Conservation (phyloP, 2,797 vertebrate species). For the Petrocephalus sullivani region DNA sequence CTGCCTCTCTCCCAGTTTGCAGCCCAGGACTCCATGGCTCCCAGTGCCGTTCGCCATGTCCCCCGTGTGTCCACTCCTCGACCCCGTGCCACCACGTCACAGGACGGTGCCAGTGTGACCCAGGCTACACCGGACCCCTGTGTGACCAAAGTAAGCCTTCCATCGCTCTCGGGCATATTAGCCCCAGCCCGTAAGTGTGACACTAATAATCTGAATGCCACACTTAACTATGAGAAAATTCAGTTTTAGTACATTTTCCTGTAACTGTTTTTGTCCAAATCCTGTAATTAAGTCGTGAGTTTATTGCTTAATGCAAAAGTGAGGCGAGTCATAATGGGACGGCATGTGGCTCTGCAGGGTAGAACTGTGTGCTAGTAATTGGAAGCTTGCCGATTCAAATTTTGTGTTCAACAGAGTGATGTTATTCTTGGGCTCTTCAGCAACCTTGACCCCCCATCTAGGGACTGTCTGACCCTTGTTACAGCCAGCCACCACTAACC, state of each 20-base stretch:
- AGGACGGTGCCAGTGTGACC: conserved; percentile 57
- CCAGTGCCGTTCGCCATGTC: conserved; percentile 54
- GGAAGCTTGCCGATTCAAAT: neutral
- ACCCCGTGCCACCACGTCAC: conserved; percentile 60
- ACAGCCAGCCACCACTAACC: no score
- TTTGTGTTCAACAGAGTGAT: neutral
- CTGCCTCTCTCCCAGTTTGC: conserved; percentile 47
- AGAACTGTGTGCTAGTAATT: neutral
- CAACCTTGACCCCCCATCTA: neutral
- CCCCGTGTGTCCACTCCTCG: conserved; percentile 52
- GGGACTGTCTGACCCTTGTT: neutral
- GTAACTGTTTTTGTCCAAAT: neutral
- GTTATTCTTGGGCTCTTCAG: neutral
- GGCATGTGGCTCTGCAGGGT: neutral
- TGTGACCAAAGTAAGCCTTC: conserved; percentile 58
- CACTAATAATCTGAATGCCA: neutral
- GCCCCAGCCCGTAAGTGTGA: neutral
- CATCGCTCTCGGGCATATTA: neutral
- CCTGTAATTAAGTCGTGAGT: neutral
- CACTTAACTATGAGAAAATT: neutral
- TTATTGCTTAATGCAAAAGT: neutral
- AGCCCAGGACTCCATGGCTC: conserved; percentile 52
- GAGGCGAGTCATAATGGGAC: neutral
- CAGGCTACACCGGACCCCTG: conserved; percentile 54
- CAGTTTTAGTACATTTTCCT: neutral